Conservation (phyloP, 2,797 vertebrate species). For the Enteromius anoplus region DNA sequence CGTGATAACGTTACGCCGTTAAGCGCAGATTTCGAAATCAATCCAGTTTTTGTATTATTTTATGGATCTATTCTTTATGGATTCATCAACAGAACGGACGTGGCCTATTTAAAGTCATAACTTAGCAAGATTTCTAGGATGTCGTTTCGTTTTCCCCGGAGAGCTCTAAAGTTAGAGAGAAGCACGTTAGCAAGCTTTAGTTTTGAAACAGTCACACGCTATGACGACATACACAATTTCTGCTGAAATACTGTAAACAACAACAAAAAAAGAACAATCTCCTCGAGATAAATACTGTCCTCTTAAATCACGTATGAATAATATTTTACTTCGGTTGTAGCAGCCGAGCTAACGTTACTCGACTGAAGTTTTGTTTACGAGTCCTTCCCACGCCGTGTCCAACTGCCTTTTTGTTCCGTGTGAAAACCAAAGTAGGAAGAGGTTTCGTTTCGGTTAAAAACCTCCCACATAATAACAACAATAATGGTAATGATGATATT, state of each 20-base stretch:
- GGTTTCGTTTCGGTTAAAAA: not conserved
- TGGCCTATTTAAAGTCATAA: not conserved
- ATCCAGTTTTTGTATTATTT: not conserved
- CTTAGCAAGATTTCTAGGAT: not conserved
- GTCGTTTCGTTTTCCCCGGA: not conserved
- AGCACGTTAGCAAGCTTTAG: conserved; percentile 12
- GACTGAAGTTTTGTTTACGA: conserved; percentile 46
- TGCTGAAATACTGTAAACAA: not conserved
- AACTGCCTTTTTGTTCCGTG: conserved; percentile 25
- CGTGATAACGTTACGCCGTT: not conserved
- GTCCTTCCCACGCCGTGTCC: conserved; percentile 2
- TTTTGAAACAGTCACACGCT: not conserved
- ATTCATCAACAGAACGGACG: not conserved
- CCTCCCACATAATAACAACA: not conserved
- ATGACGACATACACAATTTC: not conserved
- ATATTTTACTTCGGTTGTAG: not conserved
- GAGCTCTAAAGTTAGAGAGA: not conserved
- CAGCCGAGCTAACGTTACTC: not conserved
- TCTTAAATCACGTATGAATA: not conserved
- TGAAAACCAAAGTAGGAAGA: not conserved
- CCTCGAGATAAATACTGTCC: not conserved
- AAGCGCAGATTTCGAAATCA: not conserved
- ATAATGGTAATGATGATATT: not conserved
- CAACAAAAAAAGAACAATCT: not conserved
- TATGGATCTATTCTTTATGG: not conserved